Conservation (phyloP, 2,113 vertebrate genomes). For the Pangasianodon hypophthalmus region DNA sequence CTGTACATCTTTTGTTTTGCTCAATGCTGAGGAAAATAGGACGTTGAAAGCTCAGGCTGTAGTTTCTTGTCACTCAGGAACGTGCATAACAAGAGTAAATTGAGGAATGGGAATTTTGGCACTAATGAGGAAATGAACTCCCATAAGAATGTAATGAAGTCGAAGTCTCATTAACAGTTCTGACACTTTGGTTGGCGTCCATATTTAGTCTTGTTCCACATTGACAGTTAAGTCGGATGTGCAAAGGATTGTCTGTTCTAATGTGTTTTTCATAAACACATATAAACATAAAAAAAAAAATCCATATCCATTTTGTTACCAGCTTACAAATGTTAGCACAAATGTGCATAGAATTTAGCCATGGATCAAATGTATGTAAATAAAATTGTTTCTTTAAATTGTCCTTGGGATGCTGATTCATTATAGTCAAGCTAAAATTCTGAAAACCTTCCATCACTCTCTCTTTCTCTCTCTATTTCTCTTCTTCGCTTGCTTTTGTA, state of each 20-base stretch:
- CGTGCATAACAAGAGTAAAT: not conserved
- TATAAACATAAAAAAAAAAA: too few relatives aligned
- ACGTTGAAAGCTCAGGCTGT: constrained; percentile 19
- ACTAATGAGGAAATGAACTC: constrained; percentile 26
- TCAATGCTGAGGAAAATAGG: not conserved
- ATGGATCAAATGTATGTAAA: not conserved
- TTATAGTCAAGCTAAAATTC: not conserved
- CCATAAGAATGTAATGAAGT: constrained; percentile 15
- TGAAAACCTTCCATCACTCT: not conserved
- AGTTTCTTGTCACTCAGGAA: not conserved
- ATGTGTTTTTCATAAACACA: not conserved
- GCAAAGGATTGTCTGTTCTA: not conserved
- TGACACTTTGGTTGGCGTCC: constrained; percentile 4
- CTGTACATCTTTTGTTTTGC: constrained; percentile 4
- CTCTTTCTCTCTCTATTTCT: not conserved
- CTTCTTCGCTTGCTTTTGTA: not conserved
- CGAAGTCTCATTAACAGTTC: constrained; percentile 1
- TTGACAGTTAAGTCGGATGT: not conserved
- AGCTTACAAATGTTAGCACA: not conserved
- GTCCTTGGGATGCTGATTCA: not conserved
- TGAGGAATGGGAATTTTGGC: constrained; percentile 3
- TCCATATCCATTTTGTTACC: not conserved
- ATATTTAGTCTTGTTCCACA: not conserved
- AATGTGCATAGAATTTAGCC: not conserved
- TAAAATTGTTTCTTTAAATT: not conserved